These are phyloP conservation scores for Cyclophora albipunctata DNA, from an alignment of 2,888 invertebrate species.

Conservation along the genomic window DNA sequence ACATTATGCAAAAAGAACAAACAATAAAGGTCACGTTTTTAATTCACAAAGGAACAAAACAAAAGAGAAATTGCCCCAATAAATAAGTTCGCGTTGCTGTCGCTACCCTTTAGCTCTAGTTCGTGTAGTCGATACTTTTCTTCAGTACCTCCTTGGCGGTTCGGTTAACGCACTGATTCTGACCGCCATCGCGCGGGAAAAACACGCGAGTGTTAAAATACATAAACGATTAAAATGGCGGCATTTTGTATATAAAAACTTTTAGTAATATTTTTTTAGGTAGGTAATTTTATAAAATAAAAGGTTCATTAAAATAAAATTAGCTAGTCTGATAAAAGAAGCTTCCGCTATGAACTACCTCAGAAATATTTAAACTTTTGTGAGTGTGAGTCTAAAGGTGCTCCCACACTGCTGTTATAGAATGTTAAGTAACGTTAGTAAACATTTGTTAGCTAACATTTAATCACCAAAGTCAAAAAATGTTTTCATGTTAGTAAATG, in stretches of 20 bases:
- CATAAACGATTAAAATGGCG: too few relatives aligned
- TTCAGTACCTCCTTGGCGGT: conserved; percentile 20
- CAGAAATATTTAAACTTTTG: not conserved
- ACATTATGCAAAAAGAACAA: too few relatives aligned
- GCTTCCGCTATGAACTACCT: not conserved
- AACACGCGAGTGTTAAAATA: not conserved
- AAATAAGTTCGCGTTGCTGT: conserved; percentile 4
- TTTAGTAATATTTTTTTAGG: not conserved
- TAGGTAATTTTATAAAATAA: not conserved
- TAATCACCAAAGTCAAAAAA: too few relatives aligned
- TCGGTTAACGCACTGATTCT: conserved; percentile 3
- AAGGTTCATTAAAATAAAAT: too few relatives aligned
- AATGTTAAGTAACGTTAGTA: too few relatives aligned
- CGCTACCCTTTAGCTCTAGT: conserved; percentile 11
- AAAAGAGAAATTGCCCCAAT: too few relatives aligned
- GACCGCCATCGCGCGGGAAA: conserved; percentile 9
- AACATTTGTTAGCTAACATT: too few relatives aligned
- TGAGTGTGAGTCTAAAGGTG: not conserved
- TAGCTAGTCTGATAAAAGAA: too few relatives aligned
- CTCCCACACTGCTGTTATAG: too few relatives aligned
- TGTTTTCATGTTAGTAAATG: too few relatives aligned
- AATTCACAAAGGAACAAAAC: too few relatives aligned
- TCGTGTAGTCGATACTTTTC: conserved; percentile 21
- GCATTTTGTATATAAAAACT: not conserved
- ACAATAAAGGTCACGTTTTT: too few relatives aligned